Evolutionary conservation across 2,113 vertebrate genomes (phyloP), one percentile per base, ranked within the genome.

Genomic region (Saiga tatarica): DNA sequence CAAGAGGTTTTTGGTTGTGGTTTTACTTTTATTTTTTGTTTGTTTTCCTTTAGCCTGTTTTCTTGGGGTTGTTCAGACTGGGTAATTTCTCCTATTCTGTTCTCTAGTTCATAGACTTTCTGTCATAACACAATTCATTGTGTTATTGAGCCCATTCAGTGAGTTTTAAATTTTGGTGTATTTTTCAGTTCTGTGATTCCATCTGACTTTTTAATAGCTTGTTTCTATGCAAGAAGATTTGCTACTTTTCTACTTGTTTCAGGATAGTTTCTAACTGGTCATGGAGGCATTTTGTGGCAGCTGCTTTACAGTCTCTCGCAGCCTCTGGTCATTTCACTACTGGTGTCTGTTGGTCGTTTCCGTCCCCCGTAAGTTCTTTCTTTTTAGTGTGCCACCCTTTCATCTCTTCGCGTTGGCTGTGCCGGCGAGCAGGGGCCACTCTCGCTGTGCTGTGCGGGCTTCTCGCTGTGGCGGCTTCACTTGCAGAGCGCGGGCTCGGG

Each of bases 401-500:
- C 14, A 4, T 42, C 39, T 7, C 1, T 3, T 25, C 39, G 1
- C 25, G 25, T 7, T 26, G 71, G 36, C 19, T 3, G 67, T 23
- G 19, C 67, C 6, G 67, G 19, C 67, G n/a, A 23, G 67, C n/a
- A 71, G 67, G 30, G 67, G n/a, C 67, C n/a, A 2, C n/a, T 12
- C 64, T 67, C 33, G 11, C n/a, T 39, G 67, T 6, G 64, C n/a
- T 6, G 67, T 5, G 19, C 67, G 3, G 10, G 10, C 67, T 21
- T 39, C 67, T 23, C n/a, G 6, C 10, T 0, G 10, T 19, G 5
- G 67, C 1, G n/a, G 19, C 67, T 23, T 23, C 67, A 0, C 67
- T 12, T 6, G 19, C 67, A 2, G 67, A 6, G n/a, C 2, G 0
- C n/a, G 23, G 19, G 67, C n/a, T 71, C 1, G 0, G 64, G n/a